A percentile compares a stretch with the other conserved stretches of the same genome.
Evolutionary conservation across 2,888 invertebrate species (phyloP).

Genomic region (Norana najaformis): DNA sequence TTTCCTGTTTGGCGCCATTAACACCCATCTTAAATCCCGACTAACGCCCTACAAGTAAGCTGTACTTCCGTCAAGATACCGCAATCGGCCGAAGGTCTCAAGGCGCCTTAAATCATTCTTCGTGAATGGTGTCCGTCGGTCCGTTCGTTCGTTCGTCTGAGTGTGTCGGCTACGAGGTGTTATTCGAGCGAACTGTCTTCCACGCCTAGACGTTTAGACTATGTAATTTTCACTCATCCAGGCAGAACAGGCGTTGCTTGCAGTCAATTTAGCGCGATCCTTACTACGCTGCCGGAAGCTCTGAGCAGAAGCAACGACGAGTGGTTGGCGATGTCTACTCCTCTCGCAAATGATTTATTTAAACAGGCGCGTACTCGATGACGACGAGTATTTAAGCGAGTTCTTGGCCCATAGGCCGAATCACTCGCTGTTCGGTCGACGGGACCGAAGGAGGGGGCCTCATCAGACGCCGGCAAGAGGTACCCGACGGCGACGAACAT

Average conservation of each 20-base stretch:
- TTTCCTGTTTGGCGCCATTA: too few relatives aligned
- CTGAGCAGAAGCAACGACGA: not conserved
- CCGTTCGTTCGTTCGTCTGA: too few relatives aligned
- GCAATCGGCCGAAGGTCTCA: too few relatives aligned
- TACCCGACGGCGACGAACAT: not conserved
- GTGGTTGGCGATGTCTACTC: not conserved
- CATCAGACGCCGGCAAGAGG: not conserved
- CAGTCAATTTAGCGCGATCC: not conserved
- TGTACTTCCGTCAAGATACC: too few relatives aligned
- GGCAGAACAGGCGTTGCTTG: not conserved
- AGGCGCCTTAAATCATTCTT: too few relatives aligned
- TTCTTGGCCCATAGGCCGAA: not conserved
- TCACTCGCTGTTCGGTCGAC: not conserved
- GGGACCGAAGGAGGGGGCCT: not conserved
- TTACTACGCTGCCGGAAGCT: not conserved
- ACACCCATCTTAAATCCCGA: too few relatives aligned
- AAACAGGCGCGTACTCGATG: not conserved
- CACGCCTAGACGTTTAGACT: not conserved
- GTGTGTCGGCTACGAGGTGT: not conserved
- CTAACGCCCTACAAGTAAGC: too few relatives aligned
- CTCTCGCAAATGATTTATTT: not conserved
- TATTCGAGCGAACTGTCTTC: not conserved
- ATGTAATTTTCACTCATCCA: not conserved
- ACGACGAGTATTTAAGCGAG: not conserved
- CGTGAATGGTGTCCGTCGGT: too few relatives aligned